Percentiles rank a stretch among this genome's conserved stretches.
These are phyloP conservation scores for Coelopa frigida DNA, from an alignment of 1,140 invertebrate species.

Conservation along the genomic window DNA sequence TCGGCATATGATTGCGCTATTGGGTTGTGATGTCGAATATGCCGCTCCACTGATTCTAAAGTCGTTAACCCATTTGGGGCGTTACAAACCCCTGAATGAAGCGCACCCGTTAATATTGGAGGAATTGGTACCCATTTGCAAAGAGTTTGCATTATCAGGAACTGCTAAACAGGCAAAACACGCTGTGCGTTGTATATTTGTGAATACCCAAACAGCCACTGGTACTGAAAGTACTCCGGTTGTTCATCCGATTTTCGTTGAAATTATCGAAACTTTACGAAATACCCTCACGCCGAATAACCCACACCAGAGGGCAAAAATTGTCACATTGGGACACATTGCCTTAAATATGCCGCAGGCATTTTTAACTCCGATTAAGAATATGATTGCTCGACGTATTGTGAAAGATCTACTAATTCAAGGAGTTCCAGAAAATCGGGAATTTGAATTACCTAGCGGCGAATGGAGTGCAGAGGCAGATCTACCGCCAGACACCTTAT, in stretches of 20 bases:
- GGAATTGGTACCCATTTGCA: conserved; percentile 73
- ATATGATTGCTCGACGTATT: conserved; percentile 90
- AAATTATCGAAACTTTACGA: conserved; percentile 78
- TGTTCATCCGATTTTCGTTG: conserved; percentile 74
- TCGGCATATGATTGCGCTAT: conserved; percentile 67
- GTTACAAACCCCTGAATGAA: conserved; percentile 71
- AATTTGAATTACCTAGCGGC: conserved; percentile 48
- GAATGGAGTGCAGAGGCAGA: conserved; percentile 85
- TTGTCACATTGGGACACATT: conserved; percentile 90
- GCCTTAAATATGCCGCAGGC: conserved; percentile 84
- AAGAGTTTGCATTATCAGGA: conserved; percentile 77
- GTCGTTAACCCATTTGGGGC: conserved; percentile 80
- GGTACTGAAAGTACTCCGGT: conserved; percentile 38
- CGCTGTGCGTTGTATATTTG: conserved; percentile 84
- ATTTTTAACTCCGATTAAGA: conserved; percentile 84
- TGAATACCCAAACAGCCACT: conserved; percentile 50
- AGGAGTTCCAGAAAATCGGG: conserved; percentile 54
- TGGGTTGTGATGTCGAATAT: conserved; percentile 73
- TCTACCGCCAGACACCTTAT: conserved; percentile 82
- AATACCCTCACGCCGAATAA: conserved; percentile 69
- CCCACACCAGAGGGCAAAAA: conserved; percentile 82
- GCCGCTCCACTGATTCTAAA: conserved; percentile 75
- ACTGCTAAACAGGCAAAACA: conserved; percentile 95
- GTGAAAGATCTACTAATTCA: conserved; percentile 92
- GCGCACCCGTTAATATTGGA: conserved; percentile 49